Base-by-base conservation (phyloP, 1,140 invertebrate species). In the Drosophila chauvacae region DNA sequence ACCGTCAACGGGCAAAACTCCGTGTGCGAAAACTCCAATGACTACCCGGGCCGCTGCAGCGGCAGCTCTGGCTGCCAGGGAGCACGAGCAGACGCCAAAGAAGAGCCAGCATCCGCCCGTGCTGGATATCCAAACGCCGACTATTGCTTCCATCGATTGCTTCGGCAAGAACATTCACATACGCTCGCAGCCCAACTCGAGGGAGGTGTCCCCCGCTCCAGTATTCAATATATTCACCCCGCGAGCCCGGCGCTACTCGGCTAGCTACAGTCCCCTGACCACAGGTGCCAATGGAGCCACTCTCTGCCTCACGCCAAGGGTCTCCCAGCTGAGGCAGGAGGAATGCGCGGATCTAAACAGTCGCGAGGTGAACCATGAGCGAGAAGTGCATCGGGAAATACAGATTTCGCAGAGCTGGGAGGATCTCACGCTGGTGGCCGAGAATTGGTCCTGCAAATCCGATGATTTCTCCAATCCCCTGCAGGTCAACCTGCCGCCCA, bases 321-420 rank as follows among this genome's bases (percentile, higher is more conserved):
- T 98, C 4, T 97, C 95, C 91, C 97, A 98, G 93, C 93, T 98
- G 44, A 94, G 97, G 58, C 95, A 97, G 76, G 97, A 98, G 93
- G 97, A 98, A 93, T 97, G 96, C 87, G 95, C 96, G 28, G 97
- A 97, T 91, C 94, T 96, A 4, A 96, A 96, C 81, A 95, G 94
- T 50, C 94, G 97, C 55, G 97, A 98, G 93, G 95, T 96, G 45
- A 97, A 96, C n/a, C 97, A 97, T 93, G 97, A 98, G 93, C 95
- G 96, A 50, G 97, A 98, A 93, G 94, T 97, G 57, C 96, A 97
- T 90, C 96, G 95, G 85, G 96, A 96, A 72, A 97, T 98, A 94
- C 96, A 97, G 92, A 97, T 98, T 93, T 97, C 97, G 2, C 97
- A 97, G 91, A 97, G 97, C 18, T 97, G 96, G 94, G 97, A 98